These are phyloP conservation scores for Aurelia sp. DNA, from an alignment of 30 jellyfish, hydroid and myxozoan species.

Conservation along the genomic window DNA sequence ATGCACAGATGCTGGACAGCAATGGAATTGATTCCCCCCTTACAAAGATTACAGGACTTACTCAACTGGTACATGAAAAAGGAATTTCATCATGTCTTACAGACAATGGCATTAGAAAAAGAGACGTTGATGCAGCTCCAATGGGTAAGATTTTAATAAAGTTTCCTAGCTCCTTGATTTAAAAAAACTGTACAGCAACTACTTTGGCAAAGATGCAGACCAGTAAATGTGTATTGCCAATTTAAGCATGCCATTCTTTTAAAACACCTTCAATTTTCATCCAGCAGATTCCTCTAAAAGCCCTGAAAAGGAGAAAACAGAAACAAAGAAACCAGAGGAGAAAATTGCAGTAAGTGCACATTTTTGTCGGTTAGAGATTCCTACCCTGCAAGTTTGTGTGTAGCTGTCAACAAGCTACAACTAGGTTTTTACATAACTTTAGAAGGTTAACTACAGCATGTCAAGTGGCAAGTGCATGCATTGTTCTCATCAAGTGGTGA, in stretches of 20 bases:
- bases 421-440: too few relatives aligned
- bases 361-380: background rate
- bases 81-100: slow-evolving; percentile 59
- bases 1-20: slow-evolving; percentile 6
- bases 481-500: too few relatives aligned
- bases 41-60: slow-evolving; percentile 46
- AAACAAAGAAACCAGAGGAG: slow-evolving; percentile 30
- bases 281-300: background rate
- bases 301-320: slow-evolving; percentile 3
- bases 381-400: background rate
- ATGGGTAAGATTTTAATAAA: background rate
- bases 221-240: too few relatives aligned
- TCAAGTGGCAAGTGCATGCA: too few relatives aligned
- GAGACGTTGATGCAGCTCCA: background rate
- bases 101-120: slow-evolving; percentile 38
- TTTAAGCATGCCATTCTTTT: background rate
- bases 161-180: too few relatives aligned
- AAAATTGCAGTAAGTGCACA: slow-evolving; percentile 47
- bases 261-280: background rate
- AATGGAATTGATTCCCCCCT: slow-evolving; percentile 6
- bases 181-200: too few relatives aligned
- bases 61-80: slow-evolving; percentile 59
- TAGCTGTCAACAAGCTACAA: background rate
- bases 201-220: too few relatives aligned
- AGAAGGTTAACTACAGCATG: too few relatives aligned